Base-by-base conservation (phyloP, 2,113 vertebrate genomes). In the Sebastes fasciatus region DNA sequence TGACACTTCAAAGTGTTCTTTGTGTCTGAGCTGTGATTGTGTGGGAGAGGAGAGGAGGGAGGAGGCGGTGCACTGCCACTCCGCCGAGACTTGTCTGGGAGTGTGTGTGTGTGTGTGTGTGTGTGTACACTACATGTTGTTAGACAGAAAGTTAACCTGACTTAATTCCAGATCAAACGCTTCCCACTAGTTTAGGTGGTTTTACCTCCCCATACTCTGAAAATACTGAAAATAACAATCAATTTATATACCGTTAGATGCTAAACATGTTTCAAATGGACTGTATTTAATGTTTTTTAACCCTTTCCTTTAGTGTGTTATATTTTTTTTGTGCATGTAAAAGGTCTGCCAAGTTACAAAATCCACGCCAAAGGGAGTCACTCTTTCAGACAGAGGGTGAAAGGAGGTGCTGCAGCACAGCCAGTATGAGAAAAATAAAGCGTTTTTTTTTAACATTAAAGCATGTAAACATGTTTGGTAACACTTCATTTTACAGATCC, bases 1-100 rank as follows among this genome's bases (percentile, higher is more conserved):
- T 73, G 74, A 80, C 84, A 91, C 87, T 88, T 93, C 86, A 91
- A 90, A 91, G 85, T 57, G 45, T 79, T 90, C 73, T 77, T 70
- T 88, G 81, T 89, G 85, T 86, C 79, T 83, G 84, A 64, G 85
- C 77, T 72, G 84, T 70, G 74, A 67, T 34, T 70, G 83, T 57
- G 83, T 70, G 74, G 21, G 66, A 75, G 79, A 74, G 49, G 61
- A 80, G 65, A 62, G 82, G 77, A 78, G 60, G 84, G 61, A 75
- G 61, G 57, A 85, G 79, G 82, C 17, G 54, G 71, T 0, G 54
- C 76, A 70, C 82, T 82, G 82, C 82, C 86, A 83, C 64, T 86
- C 79, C 52, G 10, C 67, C 52, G 84, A 74, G 84, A 69, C 23
- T 65, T 74, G 80, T 66, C 64, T 82, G 72, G 51, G 40, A 63